Evolutionary conservation across 2,888 invertebrate species (phyloP).

Genomic region (Pollenia griseotomentosa): DNA sequence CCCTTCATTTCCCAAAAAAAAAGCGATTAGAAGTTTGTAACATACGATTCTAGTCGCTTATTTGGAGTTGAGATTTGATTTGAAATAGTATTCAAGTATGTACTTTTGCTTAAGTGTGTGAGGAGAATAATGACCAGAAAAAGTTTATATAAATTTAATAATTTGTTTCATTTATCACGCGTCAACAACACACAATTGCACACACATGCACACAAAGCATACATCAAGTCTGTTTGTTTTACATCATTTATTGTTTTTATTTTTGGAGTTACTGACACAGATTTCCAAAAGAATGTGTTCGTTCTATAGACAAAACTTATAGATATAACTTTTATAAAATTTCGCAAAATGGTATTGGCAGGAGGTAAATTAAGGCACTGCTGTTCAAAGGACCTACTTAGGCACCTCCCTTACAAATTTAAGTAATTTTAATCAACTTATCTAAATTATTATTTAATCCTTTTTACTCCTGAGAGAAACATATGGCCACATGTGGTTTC

Average conservation of each 20-base stretch:
- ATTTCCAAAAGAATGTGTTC: neutral
- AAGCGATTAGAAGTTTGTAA: constrained; percentile 46
- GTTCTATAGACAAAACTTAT: too few species aligned
- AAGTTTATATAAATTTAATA: constrained; percentile 71
- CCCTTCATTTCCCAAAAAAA: constrained; percentile 18
- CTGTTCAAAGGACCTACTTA: too few species aligned
- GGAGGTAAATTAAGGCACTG: too few species aligned
- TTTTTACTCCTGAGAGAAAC: too few species aligned
- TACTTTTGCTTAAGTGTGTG: neutral
- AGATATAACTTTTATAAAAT: too few species aligned
- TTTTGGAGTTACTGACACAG: neutral
- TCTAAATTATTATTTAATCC: too few species aligned
- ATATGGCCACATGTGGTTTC: too few species aligned
- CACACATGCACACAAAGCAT: constrained; percentile 40
- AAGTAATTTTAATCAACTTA: too few species aligned
- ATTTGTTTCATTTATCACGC: constrained; percentile 75
- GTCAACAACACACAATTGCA: constrained; percentile 61
- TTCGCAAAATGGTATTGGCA: too few species aligned
- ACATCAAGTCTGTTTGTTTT: neutral
- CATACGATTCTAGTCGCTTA: constrained; percentile 8
- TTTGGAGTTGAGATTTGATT: constrained; percentile 25
- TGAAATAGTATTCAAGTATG: constrained; percentile 24
- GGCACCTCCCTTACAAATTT: too few species aligned
- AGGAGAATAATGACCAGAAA: constrained; percentile 39
- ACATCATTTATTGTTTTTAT: constrained; percentile 28